Evolutionary conservation across 2,888 invertebrate species (phyloP).

Genomic region (Lochmaea crataegi): DNA sequence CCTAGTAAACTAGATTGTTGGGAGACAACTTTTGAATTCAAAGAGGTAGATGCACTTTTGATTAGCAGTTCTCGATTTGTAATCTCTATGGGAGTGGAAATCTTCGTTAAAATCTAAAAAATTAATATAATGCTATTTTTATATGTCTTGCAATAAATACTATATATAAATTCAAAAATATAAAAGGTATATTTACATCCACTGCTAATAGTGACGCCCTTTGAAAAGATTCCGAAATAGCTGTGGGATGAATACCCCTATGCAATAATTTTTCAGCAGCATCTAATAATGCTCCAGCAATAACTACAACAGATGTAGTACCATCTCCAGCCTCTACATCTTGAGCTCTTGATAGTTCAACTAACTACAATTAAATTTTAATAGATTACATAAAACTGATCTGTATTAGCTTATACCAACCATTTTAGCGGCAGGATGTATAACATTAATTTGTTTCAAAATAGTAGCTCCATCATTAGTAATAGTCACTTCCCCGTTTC

Average conservation of each 20-base stretch:
- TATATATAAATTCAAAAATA: not conserved
- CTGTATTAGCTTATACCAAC: conserved; percentile 64
- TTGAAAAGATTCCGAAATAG: conserved; percentile 97
- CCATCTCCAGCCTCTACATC: conserved; percentile 99
- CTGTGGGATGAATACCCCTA: conserved; percentile 97
- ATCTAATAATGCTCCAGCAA: conserved; percentile 96
- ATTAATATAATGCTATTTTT: conserved; percentile 7
- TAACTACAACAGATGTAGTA: conserved; percentile 97
- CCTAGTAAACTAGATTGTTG: conserved; percentile 96
- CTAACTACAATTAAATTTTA: conserved; percentile 73
- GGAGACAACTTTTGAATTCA: conserved; percentile 99
- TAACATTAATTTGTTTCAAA: conserved; percentile 97
- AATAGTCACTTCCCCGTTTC: conserved; percentile 98
- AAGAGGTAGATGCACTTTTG: conserved; percentile 96
- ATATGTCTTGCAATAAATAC: no score
- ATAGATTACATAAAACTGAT: not conserved
- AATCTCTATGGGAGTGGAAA: conserved; percentile 89
- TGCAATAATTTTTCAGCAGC: conserved; percentile 91
- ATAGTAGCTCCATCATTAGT: conserved; percentile 99
- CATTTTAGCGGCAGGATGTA: conserved; percentile 99
- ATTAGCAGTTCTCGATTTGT: conserved; percentile 87
- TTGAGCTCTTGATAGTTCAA: conserved; percentile 97
- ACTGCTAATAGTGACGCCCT: conserved; percentile 82
- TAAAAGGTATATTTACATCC: conserved; percentile 60
- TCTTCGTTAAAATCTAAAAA: conserved; percentile 76